Base-by-base conservation (phyloP, 2,888 invertebrate genomes). In the Napeogenes inachia region DNA sequence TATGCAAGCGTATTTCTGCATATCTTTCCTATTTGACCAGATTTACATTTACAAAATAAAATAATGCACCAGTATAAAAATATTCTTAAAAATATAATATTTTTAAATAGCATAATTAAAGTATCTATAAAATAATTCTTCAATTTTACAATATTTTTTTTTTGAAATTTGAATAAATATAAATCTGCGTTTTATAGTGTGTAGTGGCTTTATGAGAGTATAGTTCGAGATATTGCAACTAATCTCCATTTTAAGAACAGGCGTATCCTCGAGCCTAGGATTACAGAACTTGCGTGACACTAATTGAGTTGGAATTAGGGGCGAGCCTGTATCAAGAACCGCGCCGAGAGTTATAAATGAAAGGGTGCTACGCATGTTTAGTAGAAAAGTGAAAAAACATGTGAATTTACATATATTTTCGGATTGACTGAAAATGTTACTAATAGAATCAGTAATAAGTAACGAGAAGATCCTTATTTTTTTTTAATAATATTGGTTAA, bases 201-300 rank as follows among this genome's bases (percentile, higher is more conserved):
- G 75, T 75, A 81, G 82, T 84, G 78, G 83, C 77, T 84, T 82
- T 82, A 82, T 80, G 79, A 85, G 84, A 78, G 84, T 81, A 81
- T 84, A 86, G 86, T 88, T 87, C 77, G 84, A 90, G 88, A 89
- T 88, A 88, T 87, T 88, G 54, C 62, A 78, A 84, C 87, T 90
- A 89, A 89, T 90, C 89, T 89, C 89, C 88, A 89, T 89, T 90
- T 90, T 88, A 90, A 89, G 89, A 89, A 89, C 89, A 87, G 88
- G 85, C 84, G 87, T 86, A 79, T 83, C 81, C 83, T 80, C 84
- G 77, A 87, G 87, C 89, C 89, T 86, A 79, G 89, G 89, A 90
- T 90, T 90, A 90, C 77, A 84, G 87, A 88, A 88, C 89, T 89
- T 89, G 89, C 89, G 89, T 90, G 89, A 88, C 87, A 88, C 89